Base-by-base conservation (phyloP, 2,888 invertebrate species). In the Xanthia icteritia region DNA sequence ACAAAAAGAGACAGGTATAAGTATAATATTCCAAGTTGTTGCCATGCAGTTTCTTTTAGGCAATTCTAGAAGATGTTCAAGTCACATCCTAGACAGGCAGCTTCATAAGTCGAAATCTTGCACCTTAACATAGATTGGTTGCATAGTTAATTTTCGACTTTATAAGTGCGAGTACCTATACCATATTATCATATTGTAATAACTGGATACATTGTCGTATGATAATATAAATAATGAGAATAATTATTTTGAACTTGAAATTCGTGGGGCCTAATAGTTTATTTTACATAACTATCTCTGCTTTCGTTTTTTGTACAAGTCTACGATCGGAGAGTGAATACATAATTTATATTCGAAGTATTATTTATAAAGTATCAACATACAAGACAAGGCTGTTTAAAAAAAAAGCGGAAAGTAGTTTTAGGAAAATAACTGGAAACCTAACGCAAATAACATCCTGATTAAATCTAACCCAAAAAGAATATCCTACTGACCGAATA, bases 1-100 rank as follows among this genome's bases (percentile, higher is more conserved):
- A 95, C 92, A 94, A 94, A 86, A 72, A 67, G 81, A 80, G 69
- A 87, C 36, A n/a, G 68, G 73, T 36, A 73, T 60, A 17, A 60
- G 15, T 60, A 4, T 31, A 27, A 31, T 31, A 60, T 60, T 76
- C n/a, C 23, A 54, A 27, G 48, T 1, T 11, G 17, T 20, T 56
- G 6, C 13, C 17, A 45, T 36, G 39, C 27, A 45, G 42, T 9
- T n/a, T 54, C 2, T 36, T 45, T 31, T 54, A 27, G 11, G 5
- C 5, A 48, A 79, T n/a, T n/a, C 9, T 17, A n/a, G n/a, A 13
- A 2, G 42, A 36, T 5, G 31, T 27, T 17, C 5, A 39, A 42
- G 20, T 51, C 6, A 31, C 2, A 39, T 17, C 13, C 1, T 20
- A 5, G 31, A 17, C 6, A 58, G 17, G 20, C 39, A 61, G 0